Evolutionary conservation across 2,113 vertebrate genomes (phyloP), one percentile per base, ranked within the genome.

Genomic region (Ceuthmochares aereus): DNA sequence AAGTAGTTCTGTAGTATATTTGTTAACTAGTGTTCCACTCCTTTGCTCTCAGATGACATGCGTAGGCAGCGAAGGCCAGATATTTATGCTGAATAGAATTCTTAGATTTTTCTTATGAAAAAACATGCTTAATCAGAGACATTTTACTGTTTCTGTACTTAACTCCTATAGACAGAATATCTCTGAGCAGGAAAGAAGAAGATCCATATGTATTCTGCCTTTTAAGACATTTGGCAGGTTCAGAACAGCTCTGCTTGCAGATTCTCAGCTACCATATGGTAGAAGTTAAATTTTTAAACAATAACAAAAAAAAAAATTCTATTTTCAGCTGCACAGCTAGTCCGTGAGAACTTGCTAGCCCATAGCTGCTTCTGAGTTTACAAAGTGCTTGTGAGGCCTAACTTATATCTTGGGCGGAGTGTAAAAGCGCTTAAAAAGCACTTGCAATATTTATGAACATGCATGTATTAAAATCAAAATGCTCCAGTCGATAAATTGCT

Each of bases 401-500:
- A 70, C 20, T 84, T 43, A 49, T 32, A 56, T 47, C 76, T 90
- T 49, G 80, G 37, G 32, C 52, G 8, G 47, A 56, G 7, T 19
- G 7, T 87, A 49, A 59, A 64, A 60, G 9, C 18, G 29, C 34
- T 29, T 40, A 40, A 40, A 19, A 40, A 40, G 40, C 40, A 40
- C 40, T 40, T 40, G 40, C 4, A 16, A 12, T 34, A 21, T 67
- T 78, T 67, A 51, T 70, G 25, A 42, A 43, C 30, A 25, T 55
- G 22, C 5, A 4, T 62, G 10, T 55, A 4, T 84, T 91, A 25
- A 30, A 25, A 13, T 59, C 5, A 36, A 75, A 47, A 64, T 6
- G 54, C 4, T 54, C 23, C 3, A 29, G 10, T 6, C 0, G 0
- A 58, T 78, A 55, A 68, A 56, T 64, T 73, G 23, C 5, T 88